Evolutionary conservation across 2,888 invertebrate genomes (phyloP).

Genomic region (Acronicta aceris): DNA sequence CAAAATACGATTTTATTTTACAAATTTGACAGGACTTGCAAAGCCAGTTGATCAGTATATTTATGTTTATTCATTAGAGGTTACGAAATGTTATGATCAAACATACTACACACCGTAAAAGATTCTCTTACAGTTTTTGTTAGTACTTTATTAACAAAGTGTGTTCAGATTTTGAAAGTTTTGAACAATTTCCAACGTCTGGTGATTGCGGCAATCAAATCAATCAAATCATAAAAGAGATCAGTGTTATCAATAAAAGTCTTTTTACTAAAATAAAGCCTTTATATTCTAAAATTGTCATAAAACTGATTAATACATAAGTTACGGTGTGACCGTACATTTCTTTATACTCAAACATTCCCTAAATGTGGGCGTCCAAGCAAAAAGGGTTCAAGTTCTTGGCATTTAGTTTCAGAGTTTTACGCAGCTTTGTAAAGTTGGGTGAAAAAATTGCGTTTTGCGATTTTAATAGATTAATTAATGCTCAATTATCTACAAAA

Average conservation of each 20-base stretch:
- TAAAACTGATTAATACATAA: constrained; percentile 25
- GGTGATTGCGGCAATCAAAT: not conserved
- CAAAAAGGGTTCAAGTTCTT: too few species aligned
- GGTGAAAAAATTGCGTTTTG: too few species aligned
- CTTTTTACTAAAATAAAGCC: constrained; percentile 28
- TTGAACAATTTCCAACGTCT: not conserved
- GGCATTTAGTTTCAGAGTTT: too few species aligned
- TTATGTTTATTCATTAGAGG: constrained; percentile 8
- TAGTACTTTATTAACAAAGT: not conserved
- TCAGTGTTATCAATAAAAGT: constrained; percentile 32
- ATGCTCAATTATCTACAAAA: too few species aligned
- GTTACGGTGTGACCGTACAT: constrained; percentile 32
- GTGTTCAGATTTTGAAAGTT: too few species aligned
- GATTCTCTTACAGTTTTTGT: constrained; percentile 12
- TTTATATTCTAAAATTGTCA: constrained; percentile 42
- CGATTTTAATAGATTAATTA: too few species aligned
- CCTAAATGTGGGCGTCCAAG: too few species aligned
- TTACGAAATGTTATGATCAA: constrained; percentile 15
- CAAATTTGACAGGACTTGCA: not conserved
- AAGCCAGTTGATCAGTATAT: constrained; percentile 5
- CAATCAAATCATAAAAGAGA: constrained; percentile 7
- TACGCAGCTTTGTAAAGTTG: too few species aligned
- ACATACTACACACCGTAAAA: constrained; percentile 21
- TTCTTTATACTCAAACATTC: constrained; percentile 26
- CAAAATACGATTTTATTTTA: constrained; percentile 7